Base-by-base conservation (phyloP, 30 jellyfish, hydroid and myxozoan genomes). In the Mastigias papua region DNA sequence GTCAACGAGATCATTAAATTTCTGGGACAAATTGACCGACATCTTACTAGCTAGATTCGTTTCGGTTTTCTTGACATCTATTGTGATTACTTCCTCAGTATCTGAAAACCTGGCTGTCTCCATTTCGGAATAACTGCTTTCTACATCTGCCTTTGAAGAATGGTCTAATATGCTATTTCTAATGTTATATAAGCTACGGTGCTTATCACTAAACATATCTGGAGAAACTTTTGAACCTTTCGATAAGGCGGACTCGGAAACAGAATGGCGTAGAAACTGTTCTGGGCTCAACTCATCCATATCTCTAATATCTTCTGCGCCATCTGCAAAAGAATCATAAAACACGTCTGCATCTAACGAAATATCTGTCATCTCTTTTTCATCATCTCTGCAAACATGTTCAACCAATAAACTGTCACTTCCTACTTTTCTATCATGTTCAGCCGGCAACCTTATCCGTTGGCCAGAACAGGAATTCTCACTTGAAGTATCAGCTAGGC, bases 221-320 rank as follows among this genome's bases (percentile, higher is more conserved):
- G 63, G 19, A 8, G 34, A 7, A 10, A 9, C 86, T 15, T 8
- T 69, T 16, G 10, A 19, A 61, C 63, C 15, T 25, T 26, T 49
- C 23, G 70, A 28, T 34, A 85, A 48, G 5, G 48, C 69, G n/a
- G 88, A 85, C 33, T 85, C 94, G n/a, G 94, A 85, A 17, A 69
- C 71, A 7, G 94, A 71, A 50, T 72, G 94, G 11, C 50, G 88
- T 20, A 85, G 9, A 9, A 50, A 27, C 20, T 70, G 63, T 69
- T 85, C 94, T 26, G 94, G 94, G 46, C 58, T 73, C 23, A 85
- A 42, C 29, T 85, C 94, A 42, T 85, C 94, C 71, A 85, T 77
- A 13, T 61, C 94, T 11, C 78, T 34, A 22, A 20, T 23, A 19
- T 27, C 88, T 23, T 85, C 94, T 5, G 86, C 34, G 0, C 34